Percentiles rank a stretch among this genome's conserved stretches.
These are phyloP conservation scores for Meteorus sp. DNA, from an alignment of 1,140 invertebrate species.

Conservation along the genomic window DNA sequence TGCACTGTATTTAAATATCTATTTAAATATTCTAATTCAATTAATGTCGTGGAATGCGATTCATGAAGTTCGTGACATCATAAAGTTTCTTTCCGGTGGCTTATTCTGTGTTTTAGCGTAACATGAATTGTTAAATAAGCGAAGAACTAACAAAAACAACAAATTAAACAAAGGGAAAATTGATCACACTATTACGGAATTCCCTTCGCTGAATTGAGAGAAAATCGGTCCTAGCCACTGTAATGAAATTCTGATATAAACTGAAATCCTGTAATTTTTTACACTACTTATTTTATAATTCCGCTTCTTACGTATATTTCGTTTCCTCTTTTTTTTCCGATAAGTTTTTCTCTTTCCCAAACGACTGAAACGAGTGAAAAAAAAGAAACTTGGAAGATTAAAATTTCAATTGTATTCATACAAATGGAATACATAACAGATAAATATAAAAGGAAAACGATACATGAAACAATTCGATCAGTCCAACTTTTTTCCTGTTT, in stretches of 20 bases:
- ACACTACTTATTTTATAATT: conserved; percentile 40
- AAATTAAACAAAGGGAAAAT: conserved; percentile 29
- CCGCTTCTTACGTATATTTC: too few species aligned
- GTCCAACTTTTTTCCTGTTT: too few species aligned
- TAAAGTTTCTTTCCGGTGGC: conserved; percentile 43
- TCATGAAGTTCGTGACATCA: conserved; percentile 44
- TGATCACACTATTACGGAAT: too few species aligned
- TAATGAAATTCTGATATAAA: conserved; percentile 28
- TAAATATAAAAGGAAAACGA: conserved; percentile 14
- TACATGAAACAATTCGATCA: too few species aligned
- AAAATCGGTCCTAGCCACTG: conserved; percentile 27
- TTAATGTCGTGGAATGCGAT: conserved; percentile 44
- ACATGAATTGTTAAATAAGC: conserved; percentile 25
- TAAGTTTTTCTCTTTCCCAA: conserved; percentile 21
- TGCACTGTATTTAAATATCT: conserved; percentile 54
- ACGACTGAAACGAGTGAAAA: conserved; percentile 13
- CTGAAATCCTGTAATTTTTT: conserved; percentile 38
- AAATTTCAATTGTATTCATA: conserved; percentile 7
- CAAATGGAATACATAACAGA: neutral
- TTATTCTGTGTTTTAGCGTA: conserved; percentile 42
- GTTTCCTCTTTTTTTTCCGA: conserved; percentile 31
- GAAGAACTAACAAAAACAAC: neutral
- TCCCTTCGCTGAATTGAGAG: neutral
- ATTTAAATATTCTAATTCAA: conserved; percentile 58
- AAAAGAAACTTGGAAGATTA: neutral